These are phyloP conservation scores for Diorhabda sublineata DNA, from an alignment of 1,140 invertebrate genomes.

Conservation along the genomic window DNA sequence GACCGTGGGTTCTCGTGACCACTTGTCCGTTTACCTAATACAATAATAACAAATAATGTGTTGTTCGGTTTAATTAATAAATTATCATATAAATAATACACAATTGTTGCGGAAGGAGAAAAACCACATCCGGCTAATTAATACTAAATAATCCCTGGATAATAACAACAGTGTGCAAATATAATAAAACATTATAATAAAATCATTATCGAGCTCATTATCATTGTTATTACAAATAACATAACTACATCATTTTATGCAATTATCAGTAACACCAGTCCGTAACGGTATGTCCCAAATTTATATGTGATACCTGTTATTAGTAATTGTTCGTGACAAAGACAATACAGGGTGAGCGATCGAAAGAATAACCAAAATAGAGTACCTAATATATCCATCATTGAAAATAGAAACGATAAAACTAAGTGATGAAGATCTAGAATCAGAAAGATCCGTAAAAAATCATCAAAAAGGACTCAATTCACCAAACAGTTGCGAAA, in stretches of 20 bases:
- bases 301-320: slow-evolving; percentile 1
- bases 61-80: slow-evolving; percentile 15
- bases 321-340: background rate
- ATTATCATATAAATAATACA: slow-evolving; percentile 20
- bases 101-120: slow-evolving; percentile 17
- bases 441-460: no score
- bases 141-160: slow-evolving; percentile 17
- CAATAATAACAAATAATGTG: slow-evolving; percentile 14
- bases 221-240: slow-evolving; percentile 15
- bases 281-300: background rate
- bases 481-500: no score
- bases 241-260: slow-evolving; percentile 1
- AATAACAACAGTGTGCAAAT: slow-evolving; percentile 19
- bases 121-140: slow-evolving; percentile 18
- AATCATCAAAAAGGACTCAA: no score
- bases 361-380: no score
- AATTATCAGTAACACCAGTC: background rate
- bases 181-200: slow-evolving; percentile 19
- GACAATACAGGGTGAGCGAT: no score
- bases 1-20: slow-evolving; percentile 1
- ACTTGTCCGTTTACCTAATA: slow-evolving; percentile 6
- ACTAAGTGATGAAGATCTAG: no score
- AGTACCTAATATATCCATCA: no score
- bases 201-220: slow-evolving; percentile 16
- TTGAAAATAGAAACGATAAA: no score